Conservation (phyloP, 1,140 invertebrate genomes). For the Hypsibius dujardini region DNA sequence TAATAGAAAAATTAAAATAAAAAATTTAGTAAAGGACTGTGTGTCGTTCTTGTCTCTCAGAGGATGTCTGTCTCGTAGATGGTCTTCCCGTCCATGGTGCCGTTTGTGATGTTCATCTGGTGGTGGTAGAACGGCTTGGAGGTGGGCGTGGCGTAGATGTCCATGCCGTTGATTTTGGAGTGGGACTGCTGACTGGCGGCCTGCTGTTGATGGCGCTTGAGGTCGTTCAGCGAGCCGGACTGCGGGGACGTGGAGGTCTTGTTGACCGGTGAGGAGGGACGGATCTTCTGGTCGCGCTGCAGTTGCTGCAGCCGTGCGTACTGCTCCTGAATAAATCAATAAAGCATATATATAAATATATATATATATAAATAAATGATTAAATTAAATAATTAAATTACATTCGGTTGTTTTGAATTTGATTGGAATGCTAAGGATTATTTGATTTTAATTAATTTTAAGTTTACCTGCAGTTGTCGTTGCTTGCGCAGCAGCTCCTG, state of each 20-base stretch:
- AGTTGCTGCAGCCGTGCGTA: constrained; percentile 65
- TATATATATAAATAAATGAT: neutral
- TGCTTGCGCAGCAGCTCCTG: constrained; percentile 68
- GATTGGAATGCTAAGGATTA: neutral
- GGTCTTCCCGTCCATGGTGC: constrained; percentile 42
- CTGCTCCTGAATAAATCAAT: constrained; percentile 41
- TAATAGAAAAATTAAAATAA: too few relatives aligned
- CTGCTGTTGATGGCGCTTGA: constrained; percentile 28
- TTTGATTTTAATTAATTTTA: too few relatives aligned
- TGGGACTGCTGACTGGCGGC: too few relatives aligned
- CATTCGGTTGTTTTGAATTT: neutral
- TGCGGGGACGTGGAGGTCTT: constrained; percentile 42
- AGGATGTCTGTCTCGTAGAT: constrained; percentile 76
- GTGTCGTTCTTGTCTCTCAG: constrained; percentile 14
- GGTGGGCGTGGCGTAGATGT: constrained; percentile 25
- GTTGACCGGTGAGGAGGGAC: constrained; percentile 40
- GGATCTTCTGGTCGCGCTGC: constrained; percentile 50
- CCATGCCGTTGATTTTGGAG: constrained; percentile 31
- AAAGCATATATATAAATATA: too few relatives aligned
- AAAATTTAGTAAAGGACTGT: too few relatives aligned
- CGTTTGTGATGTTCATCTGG: constrained; percentile 21
- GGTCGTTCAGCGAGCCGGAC: constrained; percentile 45
- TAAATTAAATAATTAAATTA: neutral
- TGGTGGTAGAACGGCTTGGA: constrained; percentile 27
- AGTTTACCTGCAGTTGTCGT: constrained; percentile 46